Percentiles rank a stretch among this genome's conserved stretches.
These are phyloP conservation scores for Gobiocypris rarus DNA, from an alignment of 2,113 vertebrate genomes.

Conservation along the genomic window DNA sequence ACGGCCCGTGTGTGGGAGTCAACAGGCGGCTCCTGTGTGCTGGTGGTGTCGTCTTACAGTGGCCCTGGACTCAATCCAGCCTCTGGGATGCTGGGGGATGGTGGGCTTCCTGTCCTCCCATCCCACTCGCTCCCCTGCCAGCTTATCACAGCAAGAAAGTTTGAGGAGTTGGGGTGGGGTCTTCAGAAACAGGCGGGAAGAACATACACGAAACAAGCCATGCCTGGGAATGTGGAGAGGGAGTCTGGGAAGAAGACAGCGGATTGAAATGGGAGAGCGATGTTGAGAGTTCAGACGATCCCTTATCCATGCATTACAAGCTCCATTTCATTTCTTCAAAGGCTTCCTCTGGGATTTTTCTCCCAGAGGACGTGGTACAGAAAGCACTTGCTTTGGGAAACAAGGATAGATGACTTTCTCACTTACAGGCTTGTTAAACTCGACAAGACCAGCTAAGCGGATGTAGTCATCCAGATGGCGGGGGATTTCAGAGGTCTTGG, in stretches of 20 bases:
- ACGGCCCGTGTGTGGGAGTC: not conserved
- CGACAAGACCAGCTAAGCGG: not conserved
- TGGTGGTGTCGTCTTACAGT: conserved; percentile 11
- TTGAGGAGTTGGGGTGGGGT: conserved; percentile 49
- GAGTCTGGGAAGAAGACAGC: conserved; percentile 66
- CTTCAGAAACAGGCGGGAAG: conserved; percentile 43
- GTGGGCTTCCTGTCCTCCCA: conserved; percentile 31
- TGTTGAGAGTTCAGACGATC: not conserved
- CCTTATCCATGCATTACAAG: not conserved
- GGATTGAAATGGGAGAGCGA: conserved; percentile 29
- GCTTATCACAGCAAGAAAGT: conserved; percentile 2
- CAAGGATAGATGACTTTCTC: conserved; percentile 18
- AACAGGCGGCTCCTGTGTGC: conserved; percentile 2
- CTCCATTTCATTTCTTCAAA: not conserved
- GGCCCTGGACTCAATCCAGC: conserved; percentile 49
- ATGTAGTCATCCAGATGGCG: not conserved
- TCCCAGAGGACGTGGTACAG: conserved; percentile 47
- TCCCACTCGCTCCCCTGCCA: conserved; percentile 23
- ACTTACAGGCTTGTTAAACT: not conserved
- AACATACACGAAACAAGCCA: conserved; percentile 68
- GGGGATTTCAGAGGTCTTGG: not conserved
- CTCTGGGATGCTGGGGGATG: conserved; percentile 36
- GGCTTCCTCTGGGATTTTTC: not conserved
- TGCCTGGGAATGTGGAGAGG: conserved; percentile 69
- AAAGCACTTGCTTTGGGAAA: conserved; percentile 42